These are phyloP conservation scores for Spongilla lacustris DNA, from an alignment of 37 sponge, comb jelly and placozoan species.

Conservation along the genomic window DNA sequence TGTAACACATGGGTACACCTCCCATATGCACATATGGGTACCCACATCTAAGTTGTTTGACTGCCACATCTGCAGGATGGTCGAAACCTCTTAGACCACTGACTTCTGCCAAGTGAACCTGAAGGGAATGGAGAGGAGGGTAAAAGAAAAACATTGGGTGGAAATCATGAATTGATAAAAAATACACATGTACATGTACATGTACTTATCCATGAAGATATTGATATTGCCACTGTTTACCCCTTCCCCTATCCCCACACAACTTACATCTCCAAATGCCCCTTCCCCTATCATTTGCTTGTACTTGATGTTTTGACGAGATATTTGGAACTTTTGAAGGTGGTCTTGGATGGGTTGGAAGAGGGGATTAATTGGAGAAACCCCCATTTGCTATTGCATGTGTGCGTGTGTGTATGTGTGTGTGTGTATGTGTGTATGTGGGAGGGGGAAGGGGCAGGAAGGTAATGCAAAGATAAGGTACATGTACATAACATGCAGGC, in stretches of 20 bases:
- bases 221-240: no score
- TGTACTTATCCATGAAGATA: no score
- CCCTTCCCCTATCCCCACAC: not conserved
- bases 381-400: slow-evolving; percentile 1
- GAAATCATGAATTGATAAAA: no score
- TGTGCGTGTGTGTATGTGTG: no score
- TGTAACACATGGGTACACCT: not conserved
- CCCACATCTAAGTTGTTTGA: slow-evolving; percentile 84
- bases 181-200: not conserved
- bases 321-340: slow-evolving; percentile 57
- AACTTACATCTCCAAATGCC: slow-evolving; percentile 73
- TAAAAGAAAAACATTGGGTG: not conserved
- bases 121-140: not conserved
- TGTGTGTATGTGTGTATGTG: no score
- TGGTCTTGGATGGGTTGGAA: slow-evolving; percentile 60
- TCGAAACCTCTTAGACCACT: slow-evolving; percentile 51
- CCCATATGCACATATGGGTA: not conserved
- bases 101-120: slow-evolving; percentile 62
- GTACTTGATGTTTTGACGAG: slow-evolving; percentile 53
- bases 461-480: no score
- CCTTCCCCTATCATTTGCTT: slow-evolving; percentile 70
- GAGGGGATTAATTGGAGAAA: slow-evolving; percentile 53
- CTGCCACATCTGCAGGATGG: slow-evolving; percentile 59
- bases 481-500: no score
- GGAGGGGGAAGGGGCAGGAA: no score